phyloP scores from a whole-genome alignment of 2,888 invertebrate genomes.

The Megastigmus dorsalis region DNA sequence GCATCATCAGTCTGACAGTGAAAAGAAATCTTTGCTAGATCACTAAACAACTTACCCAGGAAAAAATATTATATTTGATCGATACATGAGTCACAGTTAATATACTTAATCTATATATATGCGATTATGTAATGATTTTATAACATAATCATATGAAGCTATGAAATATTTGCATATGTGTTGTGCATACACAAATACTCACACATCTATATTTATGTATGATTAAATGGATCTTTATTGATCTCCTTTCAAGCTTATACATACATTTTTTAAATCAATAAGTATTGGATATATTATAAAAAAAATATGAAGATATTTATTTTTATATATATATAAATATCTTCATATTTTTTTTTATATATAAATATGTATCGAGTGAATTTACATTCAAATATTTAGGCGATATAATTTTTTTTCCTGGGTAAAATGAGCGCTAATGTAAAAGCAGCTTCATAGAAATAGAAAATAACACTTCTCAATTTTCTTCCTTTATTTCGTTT shows the following conservation, averaged over 20 bases:
- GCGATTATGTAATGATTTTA: not conserved
- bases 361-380: not conserved
- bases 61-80: slow-evolving; percentile 9
- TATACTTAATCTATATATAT: not conserved
- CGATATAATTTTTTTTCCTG: slow-evolving; percentile 18
- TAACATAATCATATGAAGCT: not conserved
- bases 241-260: not conserved
- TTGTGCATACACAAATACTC: slow-evolving; percentile 16
- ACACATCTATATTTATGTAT: not conserved
- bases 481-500: slow-evolving; percentile 19
- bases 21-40: slow-evolving; percentile 32
- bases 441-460: slow-evolving; percentile 28
- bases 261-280: not conserved
- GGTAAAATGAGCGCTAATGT: slow-evolving; percentile 5
- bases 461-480: slow-evolving; percentile 19
- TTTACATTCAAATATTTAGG: not conserved
- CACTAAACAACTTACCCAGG: not conserved
- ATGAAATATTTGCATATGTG: not conserved
- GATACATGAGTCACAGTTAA: not conserved
- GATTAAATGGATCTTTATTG: not conserved
- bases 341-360: no score
- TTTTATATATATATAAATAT: no score
- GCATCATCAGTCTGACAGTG: slow-evolving; percentile 43
- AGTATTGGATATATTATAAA: not conserved
- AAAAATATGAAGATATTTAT: no score